phyloP scores from a whole-genome alignment of 2,888 invertebrate species.

The Zaprionus bogoriensis region DNA sequence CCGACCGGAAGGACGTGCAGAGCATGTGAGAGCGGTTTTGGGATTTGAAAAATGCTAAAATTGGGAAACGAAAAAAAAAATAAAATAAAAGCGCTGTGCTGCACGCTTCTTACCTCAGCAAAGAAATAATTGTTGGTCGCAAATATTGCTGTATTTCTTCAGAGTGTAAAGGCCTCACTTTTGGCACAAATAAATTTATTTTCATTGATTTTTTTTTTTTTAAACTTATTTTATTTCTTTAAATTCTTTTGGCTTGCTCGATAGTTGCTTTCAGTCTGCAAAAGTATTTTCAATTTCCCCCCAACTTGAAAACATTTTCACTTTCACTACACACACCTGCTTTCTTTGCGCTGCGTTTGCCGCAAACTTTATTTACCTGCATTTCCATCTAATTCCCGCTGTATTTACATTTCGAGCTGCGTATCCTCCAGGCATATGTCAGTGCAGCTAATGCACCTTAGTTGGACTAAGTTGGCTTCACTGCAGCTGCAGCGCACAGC shows the following conservation, averaged over 20 bases:
- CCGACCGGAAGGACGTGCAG: neutral
- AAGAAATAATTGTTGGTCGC: neutral
- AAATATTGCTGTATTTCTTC: neutral
- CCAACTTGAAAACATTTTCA: no score
- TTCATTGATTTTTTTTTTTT: no score
- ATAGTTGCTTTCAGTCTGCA: no score
- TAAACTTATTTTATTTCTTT: no score
- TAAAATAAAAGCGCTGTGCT: neutral
- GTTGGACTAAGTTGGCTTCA: no score
- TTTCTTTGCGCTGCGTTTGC: neutral
- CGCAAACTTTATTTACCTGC: neutral
- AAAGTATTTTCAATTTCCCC: no score
- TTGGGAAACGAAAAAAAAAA: neutral
- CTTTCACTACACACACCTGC: no score
- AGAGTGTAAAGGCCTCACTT: no score
- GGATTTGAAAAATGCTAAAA: neutral
- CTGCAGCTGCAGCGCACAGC: no score
- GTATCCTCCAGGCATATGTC: neutral
- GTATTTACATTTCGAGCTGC: constrained; percentile 31
- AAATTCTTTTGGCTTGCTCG: no score
- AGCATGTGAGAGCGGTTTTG: constrained; percentile 1
- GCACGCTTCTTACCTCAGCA: neutral
- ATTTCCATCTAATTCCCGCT: neutral
- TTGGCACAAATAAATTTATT: no score
- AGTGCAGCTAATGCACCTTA: no score